Conservation (phyloP, 1,140 invertebrate genomes). For the Drosophila ambigua region DNA sequence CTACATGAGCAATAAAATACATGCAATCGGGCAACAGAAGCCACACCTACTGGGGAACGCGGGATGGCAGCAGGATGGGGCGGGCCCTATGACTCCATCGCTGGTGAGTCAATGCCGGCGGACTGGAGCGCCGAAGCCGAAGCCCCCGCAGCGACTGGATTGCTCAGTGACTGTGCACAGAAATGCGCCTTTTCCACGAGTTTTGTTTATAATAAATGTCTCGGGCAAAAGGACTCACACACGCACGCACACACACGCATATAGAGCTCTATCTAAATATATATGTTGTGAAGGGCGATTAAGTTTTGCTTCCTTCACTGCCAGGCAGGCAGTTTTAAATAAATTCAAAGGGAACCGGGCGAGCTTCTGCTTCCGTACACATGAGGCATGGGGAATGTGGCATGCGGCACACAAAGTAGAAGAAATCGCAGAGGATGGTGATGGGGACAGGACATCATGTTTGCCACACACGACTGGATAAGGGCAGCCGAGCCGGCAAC, state of each 20-base stretch:
- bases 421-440: not conserved
- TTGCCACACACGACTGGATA: constrained; percentile 26
- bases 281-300: constrained; percentile 20
- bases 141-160: constrained; percentile 25
- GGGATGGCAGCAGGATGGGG: constrained; percentile 23
- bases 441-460: constrained; percentile 21
- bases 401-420: constrained; percentile 9
- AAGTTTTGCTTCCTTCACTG: constrained; percentile 39
- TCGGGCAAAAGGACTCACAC: constrained; percentile 30
- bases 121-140: not conserved
- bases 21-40: constrained; percentile 43
- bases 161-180: constrained; percentile 59
- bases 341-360: constrained; percentile 35
- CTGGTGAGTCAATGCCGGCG: constrained; percentile 30
- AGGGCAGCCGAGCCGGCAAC: constrained; percentile 24
- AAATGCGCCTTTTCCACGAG: constrained; percentile 16
- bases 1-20: constrained; percentile 74
- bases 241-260: not conserved
- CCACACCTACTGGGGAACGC: constrained; percentile 38
- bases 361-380: constrained; percentile 1
- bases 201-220: constrained; percentile 60
- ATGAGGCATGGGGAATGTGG: constrained; percentile 2
- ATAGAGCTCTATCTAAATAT: constrained; percentile 9
- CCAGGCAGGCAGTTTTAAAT: constrained; percentile 55
- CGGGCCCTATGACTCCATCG: constrained; percentile 62